Evolutionary conservation across 2,888 invertebrate species (phyloP).

Genomic region (Strigamia maritima): DNA sequence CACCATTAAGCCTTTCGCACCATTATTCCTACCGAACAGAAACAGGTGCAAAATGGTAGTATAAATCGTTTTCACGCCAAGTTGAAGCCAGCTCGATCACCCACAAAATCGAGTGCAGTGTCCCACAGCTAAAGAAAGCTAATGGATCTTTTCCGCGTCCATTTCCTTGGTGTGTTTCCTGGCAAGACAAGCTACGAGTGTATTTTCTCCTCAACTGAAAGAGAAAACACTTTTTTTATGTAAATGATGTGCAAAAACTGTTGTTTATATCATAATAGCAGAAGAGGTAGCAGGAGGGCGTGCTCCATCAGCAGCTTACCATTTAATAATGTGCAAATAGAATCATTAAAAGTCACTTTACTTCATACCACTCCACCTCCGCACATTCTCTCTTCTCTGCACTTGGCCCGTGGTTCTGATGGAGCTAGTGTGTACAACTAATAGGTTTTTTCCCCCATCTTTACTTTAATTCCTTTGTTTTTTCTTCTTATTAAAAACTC

Average conservation of each 20-base stretch:
- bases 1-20: neutral
- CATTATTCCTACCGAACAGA: neutral
- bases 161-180: conserved; percentile 9
- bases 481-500: neutral
- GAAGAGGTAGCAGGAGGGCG: neutral
- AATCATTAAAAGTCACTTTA: conserved; percentile 23
- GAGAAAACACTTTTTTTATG: neutral
- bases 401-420: neutral
- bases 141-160: conserved; percentile 21
- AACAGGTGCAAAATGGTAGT: conserved; percentile 24
- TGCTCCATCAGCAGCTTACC: neutral
- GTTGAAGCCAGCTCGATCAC: conserved; percentile 6
- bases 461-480: neutral
- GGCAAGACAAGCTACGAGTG: neutral
- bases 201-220: neutral
- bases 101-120: conserved; percentile 24
- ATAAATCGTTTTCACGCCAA: conserved; percentile 24
- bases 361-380: neutral
- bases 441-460: neutral
- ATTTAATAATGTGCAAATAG: conserved; percentile 24
- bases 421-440: neutral
- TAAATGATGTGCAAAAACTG: conserved; percentile 8
- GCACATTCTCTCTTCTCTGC: neutral
- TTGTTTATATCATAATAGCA: conserved; percentile 6
- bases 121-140: conserved; percentile 19